A percentile compares a stretch with the other conserved stretches of the same genome.
Evolutionary conservation across 1,140 invertebrate species (phyloP).

Genomic region (Ceratitis capitata): DNA sequence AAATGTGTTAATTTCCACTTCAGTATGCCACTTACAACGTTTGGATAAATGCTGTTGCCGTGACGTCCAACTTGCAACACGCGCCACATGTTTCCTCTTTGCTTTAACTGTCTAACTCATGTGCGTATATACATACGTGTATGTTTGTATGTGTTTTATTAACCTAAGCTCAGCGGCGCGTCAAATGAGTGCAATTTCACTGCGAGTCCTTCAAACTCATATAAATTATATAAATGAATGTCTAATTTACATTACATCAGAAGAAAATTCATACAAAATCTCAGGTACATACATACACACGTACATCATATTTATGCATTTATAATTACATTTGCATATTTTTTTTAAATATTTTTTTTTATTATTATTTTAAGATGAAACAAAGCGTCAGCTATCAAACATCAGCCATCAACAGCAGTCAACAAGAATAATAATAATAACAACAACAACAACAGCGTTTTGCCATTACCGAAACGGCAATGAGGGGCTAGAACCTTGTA

Average conservation of each 20-base stretch:
- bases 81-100: constrained; percentile 18
- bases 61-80: constrained; percentile 2
- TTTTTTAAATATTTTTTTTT: not conserved
- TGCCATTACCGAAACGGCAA: not conserved
- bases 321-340: constrained; percentile 5
- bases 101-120: too few species aligned
- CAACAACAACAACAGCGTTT: too few species aligned
- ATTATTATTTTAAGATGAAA: too few species aligned
- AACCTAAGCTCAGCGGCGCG: not conserved
- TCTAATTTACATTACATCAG: not conserved
- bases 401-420: constrained; percentile 16
- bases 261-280: constrained; percentile 3
- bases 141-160: not conserved
- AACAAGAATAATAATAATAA: too few species aligned
- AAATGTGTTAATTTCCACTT: constrained; percentile 37
- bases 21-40: constrained; percentile 28
- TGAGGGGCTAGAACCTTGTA: not conserved
- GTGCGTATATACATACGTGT: too few species aligned
- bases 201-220: constrained; percentile 8
- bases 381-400: not conserved
- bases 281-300: not conserved
- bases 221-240: constrained; percentile 16
- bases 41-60: not conserved
- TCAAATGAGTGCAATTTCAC: not conserved
- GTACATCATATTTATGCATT: not conserved